These are phyloP conservation scores for Ichneumoninae sp. DNA, from an alignment of 2,888 invertebrate genomes.

Conservation along the genomic window DNA sequence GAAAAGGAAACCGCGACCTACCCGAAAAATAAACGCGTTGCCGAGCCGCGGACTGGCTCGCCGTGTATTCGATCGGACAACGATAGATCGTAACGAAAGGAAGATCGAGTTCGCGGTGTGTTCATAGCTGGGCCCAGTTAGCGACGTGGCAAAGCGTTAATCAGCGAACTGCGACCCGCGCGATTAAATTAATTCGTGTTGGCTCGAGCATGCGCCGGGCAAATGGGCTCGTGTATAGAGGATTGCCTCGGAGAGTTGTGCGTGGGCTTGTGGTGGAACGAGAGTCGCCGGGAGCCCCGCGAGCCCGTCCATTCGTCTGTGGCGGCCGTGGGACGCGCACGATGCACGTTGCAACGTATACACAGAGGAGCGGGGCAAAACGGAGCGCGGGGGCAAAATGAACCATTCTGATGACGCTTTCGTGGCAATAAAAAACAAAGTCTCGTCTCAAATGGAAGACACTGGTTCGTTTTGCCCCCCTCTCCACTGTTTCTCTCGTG, in stretches of 20 bases:
- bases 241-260: constrained; percentile 8
- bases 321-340: background rate
- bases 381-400: background rate
- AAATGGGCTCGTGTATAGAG: constrained; percentile 5
- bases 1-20: constrained; percentile 28
- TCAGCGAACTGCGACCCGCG: constrained; percentile 65
- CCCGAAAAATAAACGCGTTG: constrained; percentile 13
- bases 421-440: background rate
- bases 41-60: background rate
- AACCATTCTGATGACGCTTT: background rate
- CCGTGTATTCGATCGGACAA: constrained; percentile 8
- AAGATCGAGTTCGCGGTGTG: background rate
- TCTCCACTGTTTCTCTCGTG: no score
- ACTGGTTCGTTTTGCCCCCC: background rate
- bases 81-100: constrained; percentile 7
- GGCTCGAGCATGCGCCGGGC: constrained; percentile 38
- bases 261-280: constrained; percentile 18
- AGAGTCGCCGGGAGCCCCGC: background rate
- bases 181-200: constrained; percentile 62
- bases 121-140: background rate
- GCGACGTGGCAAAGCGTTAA: constrained; percentile 46
- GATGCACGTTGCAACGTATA: background rate
- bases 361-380: no score
- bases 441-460: background rate
- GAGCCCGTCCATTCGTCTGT: background rate